Evolutionary conservation across 2,888 invertebrate genomes (phyloP), one percentile per base, ranked within the genome.

Genomic region (Stegophylla sp.): DNA sequence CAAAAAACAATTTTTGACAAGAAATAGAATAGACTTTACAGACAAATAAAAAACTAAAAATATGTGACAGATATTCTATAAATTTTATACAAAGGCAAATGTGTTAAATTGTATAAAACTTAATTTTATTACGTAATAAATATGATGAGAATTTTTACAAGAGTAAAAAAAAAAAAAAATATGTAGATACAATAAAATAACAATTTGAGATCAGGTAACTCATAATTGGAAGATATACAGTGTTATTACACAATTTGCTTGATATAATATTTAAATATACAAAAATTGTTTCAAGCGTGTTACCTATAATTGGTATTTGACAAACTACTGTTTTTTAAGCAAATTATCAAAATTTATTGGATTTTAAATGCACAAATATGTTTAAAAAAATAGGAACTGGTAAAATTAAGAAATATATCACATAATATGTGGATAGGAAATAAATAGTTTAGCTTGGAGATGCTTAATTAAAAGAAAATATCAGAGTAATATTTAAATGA

Each of bases 191-290:
- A 5, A 34, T 7, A 7, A 3, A 1, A 64, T 10, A 75, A 12
- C 9, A 53, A 41, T 64, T 17, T 2, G 75, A 75, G 75, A 75
- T 75, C 64, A 41, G 53, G 41, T 51, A 64, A 43, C 26, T 74
- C 3, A 41, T 64, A 53, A 64, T 7, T 64, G 64, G 53, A 75
- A 75, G 75, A 66, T 34, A 53, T 23, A 63, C 15, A 2, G 3
- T 3, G 10, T n/a, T n/a, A n/a, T n/a, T n/a, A n/a, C n/a, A n/a
- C n/a, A n/a, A n/a, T 74, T 61, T 48, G 3, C n/a, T 48, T 15
- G 23, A 61, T 45, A n/a, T 45, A 7, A 71, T 23, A 23, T 17
- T 5, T 13, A 23, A 61, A 20, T 28, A 5, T 13, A 5, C 13
- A 28, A 71, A 34, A n/a, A 13, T 1, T 1, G 1, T 43, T 43